A percentile compares a stretch with the other conserved stretches of the same genome.
phyloP scores from a whole-genome alignment of 2,888 invertebrate genomes.

The Isotomurus palustris region DNA sequence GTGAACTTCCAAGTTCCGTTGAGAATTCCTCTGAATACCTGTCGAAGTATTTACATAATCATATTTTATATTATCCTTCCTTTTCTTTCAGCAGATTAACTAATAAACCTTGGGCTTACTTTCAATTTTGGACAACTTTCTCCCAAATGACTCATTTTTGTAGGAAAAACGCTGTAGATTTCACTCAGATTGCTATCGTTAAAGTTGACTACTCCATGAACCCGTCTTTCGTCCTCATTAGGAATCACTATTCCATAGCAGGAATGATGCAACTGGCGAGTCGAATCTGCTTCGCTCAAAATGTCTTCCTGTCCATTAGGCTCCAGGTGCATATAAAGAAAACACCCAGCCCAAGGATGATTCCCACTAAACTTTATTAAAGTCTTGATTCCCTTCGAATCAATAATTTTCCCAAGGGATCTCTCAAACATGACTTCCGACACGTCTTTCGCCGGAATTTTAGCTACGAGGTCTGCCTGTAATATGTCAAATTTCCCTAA shows the following conservation, averaged over 20 bases:
- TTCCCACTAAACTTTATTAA: conserved; percentile 24
- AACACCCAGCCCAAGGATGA: conserved; percentile 34
- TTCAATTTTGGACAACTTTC: conserved; percentile 18
- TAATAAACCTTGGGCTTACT: neutral
- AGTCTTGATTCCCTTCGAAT: conserved; percentile 17
- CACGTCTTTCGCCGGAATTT: conserved; percentile 19
- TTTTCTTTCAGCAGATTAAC: neutral
- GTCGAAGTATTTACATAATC: neutral
- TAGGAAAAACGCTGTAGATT: conserved; percentile 34
- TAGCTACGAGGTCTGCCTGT: conserved; percentile 6
- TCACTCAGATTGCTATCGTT: conserved; percentile 14
- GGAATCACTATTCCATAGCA: conserved; percentile 29
- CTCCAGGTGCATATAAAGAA: conserved; percentile 12
- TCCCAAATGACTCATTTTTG: conserved; percentile 33
- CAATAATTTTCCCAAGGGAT: conserved; percentile 19
- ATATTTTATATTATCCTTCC: neutral
- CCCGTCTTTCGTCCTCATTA: conserved; percentile 27
- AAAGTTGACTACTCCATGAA: conserved; percentile 33
- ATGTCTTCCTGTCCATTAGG: neutral
- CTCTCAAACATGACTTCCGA: conserved; percentile 20
- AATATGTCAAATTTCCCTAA: neutral
- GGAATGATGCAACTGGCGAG: neutral
- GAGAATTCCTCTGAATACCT: conserved; percentile 26
- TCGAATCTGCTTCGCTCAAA: neutral
- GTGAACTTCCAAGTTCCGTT: conserved; percentile 26